phyloP scores from a whole-genome alignment of 2,888 invertebrate species.

The Rutpela maculata region DNA sequence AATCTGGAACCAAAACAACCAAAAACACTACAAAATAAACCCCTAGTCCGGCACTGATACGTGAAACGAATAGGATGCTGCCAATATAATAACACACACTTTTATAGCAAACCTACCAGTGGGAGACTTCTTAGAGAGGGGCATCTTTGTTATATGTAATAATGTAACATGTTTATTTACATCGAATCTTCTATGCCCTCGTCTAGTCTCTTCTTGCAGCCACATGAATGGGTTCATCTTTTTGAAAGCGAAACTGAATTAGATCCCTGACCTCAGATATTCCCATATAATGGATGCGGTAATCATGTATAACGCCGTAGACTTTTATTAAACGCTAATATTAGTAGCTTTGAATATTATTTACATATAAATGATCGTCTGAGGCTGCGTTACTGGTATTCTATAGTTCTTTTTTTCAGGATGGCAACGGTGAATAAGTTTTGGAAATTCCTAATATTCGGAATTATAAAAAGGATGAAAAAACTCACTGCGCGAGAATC shows the following conservation, averaged over 20 bases:
- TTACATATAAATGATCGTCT: slow-evolving; percentile 22
- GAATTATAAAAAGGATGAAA: slow-evolving; percentile 2
- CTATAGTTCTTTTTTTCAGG: background rate
- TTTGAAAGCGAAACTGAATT: slow-evolving; percentile 36
- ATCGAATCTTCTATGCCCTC: slow-evolving; percentile 30
- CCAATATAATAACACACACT: slow-evolving; percentile 69
- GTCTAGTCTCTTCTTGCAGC: slow-evolving; percentile 27
- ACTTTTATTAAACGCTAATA: slow-evolving; percentile 12
- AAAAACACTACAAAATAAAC: slow-evolving; percentile 56
- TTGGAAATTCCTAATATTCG: slow-evolving; percentile 20
- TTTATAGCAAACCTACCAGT: slow-evolving; percentile 68
- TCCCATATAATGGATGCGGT: background rate
- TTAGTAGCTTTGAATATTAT: slow-evolving; percentile 5
- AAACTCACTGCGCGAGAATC: background rate
- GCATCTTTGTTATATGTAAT: slow-evolving; percentile 67
- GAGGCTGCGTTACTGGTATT: slow-evolving; percentile 14
- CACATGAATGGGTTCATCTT: slow-evolving; percentile 24
- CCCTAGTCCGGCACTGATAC: slow-evolving; percentile 64
- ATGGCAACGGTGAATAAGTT: background rate
- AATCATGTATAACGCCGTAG: background rate
- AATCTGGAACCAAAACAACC: slow-evolving; percentile 54
- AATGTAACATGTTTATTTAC: slow-evolving; percentile 64
- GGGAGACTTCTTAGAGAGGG: slow-evolving; percentile 68
- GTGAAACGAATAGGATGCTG: slow-evolving; percentile 68
- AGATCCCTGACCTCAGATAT: slow-evolving; percentile 36